phyloP scores from a whole-genome alignment of 2,113 vertebrate species.

The Haliaeetus leucogaster region DNA sequence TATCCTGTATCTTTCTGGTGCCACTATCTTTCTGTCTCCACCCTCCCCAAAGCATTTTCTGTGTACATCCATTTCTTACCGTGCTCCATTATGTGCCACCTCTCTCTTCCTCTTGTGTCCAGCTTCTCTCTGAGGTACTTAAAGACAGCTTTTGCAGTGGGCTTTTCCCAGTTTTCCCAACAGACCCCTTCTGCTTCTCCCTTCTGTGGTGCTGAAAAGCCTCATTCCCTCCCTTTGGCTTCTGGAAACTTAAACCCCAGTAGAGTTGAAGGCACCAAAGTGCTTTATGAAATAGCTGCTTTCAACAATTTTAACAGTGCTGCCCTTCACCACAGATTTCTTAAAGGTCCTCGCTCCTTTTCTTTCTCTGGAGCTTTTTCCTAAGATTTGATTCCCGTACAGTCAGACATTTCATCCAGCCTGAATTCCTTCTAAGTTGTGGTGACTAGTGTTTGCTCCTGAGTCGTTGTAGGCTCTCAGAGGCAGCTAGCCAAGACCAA shows the following conservation, averaged over 20 bases:
- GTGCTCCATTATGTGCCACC: background rate
- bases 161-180: background rate
- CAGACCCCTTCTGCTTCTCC: background rate
- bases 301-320: background rate
- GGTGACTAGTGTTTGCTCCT: background rate
- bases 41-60: background rate
- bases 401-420: background rate
- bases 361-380: background rate
- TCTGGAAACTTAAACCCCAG: background rate
- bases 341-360: background rate
- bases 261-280: background rate
- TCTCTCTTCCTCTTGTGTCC: background rate
- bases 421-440: background rate
- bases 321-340: conserved; percentile 14
- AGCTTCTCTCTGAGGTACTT: background rate
- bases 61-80: background rate
- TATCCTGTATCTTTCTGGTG: background rate
- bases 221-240: background rate
- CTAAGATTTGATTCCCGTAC: background rate
- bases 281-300: background rate
- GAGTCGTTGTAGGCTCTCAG: background rate
- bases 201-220: background rate
- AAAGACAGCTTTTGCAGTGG: background rate
- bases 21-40: background rate
- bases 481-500: conserved; percentile 30